Base-by-base conservation (phyloP, 2,113 vertebrate species). In the Paratilapia polleni region DNA sequence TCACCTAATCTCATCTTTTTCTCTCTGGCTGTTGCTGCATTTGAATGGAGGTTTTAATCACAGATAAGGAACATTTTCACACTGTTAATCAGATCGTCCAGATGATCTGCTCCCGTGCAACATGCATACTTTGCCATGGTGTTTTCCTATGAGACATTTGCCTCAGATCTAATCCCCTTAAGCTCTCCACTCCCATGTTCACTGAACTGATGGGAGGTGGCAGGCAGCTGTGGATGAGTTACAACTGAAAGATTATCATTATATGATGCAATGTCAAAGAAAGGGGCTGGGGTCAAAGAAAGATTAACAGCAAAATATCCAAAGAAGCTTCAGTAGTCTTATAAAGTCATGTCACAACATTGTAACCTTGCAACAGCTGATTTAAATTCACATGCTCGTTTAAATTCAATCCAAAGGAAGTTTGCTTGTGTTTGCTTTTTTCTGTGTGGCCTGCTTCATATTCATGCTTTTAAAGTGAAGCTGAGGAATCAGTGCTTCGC, bases 51-150 rank as follows among this genome's bases (percentile, higher is more conserved):
- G 92, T 95, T 95, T 95, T 92, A 94, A 93, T 94, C 89, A 5
- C 87, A 91, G 95, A 96, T 96, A 95, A 95, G 92, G 87, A 83
- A 75, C 91, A 79, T 94, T 94, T 95, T 95, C 93, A 93, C 93
- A 87, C 85, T 89, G 91, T 93, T 94, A 92, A 96, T 95, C 94
- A 94, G 94, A 95, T 95, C 36, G 14, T 85, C 89, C 84, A 38
- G 83, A 59, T 60, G 66, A 92, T 91, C 86, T 88, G 85, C 87
- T 92, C 75, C 78, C 83, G 81, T 91, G 90, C 92, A 89, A 91
- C 91, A 90, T 87, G 92, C 94, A 91, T 89, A 90, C 57, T 73
- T 94, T 36, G 78, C 87, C 87, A 95, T 83, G 95, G 90, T 89
- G 85, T 79, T 92, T 87, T 92, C 92, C 87, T 84, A 28, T 62